Conservation (phyloP, 1,140 invertebrate species). For the Diabrotica undecimpunctata region DNA sequence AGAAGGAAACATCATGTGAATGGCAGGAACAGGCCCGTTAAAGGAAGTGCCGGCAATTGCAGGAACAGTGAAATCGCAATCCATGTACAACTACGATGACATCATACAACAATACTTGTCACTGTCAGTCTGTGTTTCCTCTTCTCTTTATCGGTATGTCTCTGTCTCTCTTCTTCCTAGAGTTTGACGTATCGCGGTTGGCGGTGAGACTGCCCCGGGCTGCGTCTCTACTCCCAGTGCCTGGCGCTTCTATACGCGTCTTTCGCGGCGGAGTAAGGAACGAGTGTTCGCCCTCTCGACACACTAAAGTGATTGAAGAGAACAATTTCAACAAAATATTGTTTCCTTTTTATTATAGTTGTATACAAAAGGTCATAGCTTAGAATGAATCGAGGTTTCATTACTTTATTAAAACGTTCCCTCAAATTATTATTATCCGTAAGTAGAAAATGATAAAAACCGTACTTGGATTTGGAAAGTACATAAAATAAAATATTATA, state of each 20-base stretch:
- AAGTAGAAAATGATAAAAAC: too few species aligned
- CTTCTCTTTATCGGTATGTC: not conserved
- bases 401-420: too few species aligned
- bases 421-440: too few species aligned
- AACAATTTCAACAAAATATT: not conserved
- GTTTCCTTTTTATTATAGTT: not conserved
- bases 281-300: not conserved
- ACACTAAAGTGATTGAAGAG: not conserved
- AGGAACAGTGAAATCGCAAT: constrained; percentile 35
- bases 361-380: not conserved
- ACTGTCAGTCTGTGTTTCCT: constrained; percentile 32
- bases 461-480: too few species aligned
- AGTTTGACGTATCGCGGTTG: constrained; percentile 32
- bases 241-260: not conserved
- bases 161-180: constrained; percentile 16
- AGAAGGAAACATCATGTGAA: not conserved
- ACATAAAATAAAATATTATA: too few species aligned
- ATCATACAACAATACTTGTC: constrained; percentile 36
- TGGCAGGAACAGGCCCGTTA: not conserved
- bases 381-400: not conserved
- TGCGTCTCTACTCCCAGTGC: not conserved
- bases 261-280: not conserved
- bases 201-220: not conserved
- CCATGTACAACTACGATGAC: constrained; percentile 27
- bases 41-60: constrained; percentile 25